Percentiles rank a stretch among this genome's conserved stretches.
phyloP scores from a whole-genome alignment of 2,797 vertebrate genomes.

The Hyperoplus lanceolatus region DNA sequence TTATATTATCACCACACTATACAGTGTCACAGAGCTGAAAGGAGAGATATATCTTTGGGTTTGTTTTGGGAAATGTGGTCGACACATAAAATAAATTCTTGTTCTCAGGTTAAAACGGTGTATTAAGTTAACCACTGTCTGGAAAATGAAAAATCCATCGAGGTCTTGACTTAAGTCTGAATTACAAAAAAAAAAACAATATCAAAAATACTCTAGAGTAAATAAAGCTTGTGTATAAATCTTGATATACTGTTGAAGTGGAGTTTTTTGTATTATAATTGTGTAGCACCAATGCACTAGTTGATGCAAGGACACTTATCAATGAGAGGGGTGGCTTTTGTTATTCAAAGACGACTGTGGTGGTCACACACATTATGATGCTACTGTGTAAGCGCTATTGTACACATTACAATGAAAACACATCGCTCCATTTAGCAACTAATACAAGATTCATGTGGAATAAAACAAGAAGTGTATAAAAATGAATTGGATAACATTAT shows the following conservation, averaged over 20 bases:
- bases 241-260: constrained; percentile 50
- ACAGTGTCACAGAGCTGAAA: constrained; percentile 46
- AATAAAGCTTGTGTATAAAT: constrained; percentile 77
- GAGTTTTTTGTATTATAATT: constrained; percentile 43
- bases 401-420: constrained; percentile 50
- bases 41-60: constrained; percentile 55
- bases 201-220: constrained; percentile 82
- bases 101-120: constrained; percentile 43
- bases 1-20: constrained; percentile 25
- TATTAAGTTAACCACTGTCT: constrained; percentile 14
- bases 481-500: constrained; percentile 33
- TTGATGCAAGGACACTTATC: constrained; percentile 83
- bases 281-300: constrained; percentile 70
- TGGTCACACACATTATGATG: constrained; percentile 43
- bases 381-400: constrained; percentile 40
- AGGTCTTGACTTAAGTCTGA: constrained; percentile 52
- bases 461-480: constrained; percentile 41
- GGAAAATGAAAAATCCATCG: constrained; percentile 53
- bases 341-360: constrained; percentile 66
- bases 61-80: constrained; percentile 34
- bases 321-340: constrained; percentile 59
- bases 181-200: constrained; percentile 59
- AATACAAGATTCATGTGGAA: constrained; percentile 33
- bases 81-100: constrained; percentile 19
- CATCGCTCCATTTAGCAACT: constrained; percentile 22